Conservation (phyloP, 2,113 vertebrate genomes). For the Apteryx owenii region DNA sequence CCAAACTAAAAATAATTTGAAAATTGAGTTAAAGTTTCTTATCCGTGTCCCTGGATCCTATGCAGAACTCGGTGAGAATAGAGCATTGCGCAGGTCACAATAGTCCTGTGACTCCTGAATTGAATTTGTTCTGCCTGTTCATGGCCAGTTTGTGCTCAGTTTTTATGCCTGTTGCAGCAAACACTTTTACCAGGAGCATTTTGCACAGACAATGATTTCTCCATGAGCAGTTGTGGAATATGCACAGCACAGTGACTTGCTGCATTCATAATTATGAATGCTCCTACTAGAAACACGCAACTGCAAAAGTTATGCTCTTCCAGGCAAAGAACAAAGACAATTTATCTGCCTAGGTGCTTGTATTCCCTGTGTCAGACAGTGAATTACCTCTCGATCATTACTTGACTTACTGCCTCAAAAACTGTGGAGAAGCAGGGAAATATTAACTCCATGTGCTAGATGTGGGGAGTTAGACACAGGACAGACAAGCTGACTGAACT, state of each 20-base stretch:
- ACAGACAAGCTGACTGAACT: not conserved
- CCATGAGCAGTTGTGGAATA: slow-evolving; percentile 46
- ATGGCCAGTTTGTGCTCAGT: slow-evolving; percentile 47
- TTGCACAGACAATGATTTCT: slow-evolving; percentile 59
- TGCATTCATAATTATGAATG: slow-evolving; percentile 56
- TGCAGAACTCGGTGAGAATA: not conserved
- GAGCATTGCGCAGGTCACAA: not conserved
- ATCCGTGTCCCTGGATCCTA: not conserved
- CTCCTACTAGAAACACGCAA: slow-evolving; percentile 32
- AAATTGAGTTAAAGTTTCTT: not conserved
- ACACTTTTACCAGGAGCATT: slow-evolving; percentile 23
- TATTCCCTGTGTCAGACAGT: not conserved
- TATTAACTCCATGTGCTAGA: not conserved
- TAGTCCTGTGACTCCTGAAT: not conserved
- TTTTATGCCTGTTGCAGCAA: slow-evolving; percentile 47
- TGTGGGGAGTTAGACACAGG: not conserved
- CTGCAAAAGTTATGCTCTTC: slow-evolving; percentile 50
- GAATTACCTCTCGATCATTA: not conserved
- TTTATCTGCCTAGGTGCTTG: slow-evolving; percentile 16
- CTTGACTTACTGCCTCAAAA: not conserved
- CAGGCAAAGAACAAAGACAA: slow-evolving; percentile 37
- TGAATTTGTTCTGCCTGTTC: slow-evolving; percentile 62
- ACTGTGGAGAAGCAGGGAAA: not conserved
- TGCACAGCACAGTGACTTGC: not conserved
- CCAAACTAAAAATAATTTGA: not conserved